These are phyloP conservation scores for Diploptera punctata DNA, from an alignment of 2,888 invertebrate genomes.

Conservation along the genomic window DNA sequence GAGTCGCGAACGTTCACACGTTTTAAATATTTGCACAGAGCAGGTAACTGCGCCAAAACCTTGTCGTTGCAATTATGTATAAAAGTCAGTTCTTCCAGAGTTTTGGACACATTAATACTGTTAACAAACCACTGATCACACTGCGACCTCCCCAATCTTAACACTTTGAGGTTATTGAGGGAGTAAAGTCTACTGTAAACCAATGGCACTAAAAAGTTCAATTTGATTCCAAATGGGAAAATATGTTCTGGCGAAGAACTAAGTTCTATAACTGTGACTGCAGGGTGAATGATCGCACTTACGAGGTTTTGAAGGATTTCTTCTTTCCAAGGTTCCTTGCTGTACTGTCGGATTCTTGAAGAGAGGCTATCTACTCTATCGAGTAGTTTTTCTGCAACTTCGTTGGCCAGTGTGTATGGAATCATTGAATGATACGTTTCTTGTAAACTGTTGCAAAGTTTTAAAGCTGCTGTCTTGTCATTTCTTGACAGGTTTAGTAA, in stretches of 20 bases:
- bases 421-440: not conserved
- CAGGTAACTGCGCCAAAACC: not conserved
- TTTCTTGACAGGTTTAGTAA: not conserved
- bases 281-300: not conserved
- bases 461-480: not conserved
- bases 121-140: not conserved
- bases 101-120: not conserved
- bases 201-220: not conserved
- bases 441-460: not conserved
- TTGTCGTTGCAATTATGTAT: not conserved
- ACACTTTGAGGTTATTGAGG: not conserved
- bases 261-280: not conserved
- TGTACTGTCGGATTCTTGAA: not conserved
- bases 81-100: not conserved
- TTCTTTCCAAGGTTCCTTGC: not conserved
- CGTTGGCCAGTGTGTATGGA: not conserved
- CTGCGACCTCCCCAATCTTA: not conserved
- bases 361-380: not conserved
- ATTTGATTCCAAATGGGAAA: not conserved
- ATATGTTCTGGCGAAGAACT: not conserved
- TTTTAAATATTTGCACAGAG: not conserved
- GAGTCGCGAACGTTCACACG: not conserved
- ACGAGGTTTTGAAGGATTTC: not conserved
- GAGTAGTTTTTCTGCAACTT: not conserved
- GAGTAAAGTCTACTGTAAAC: not conserved